Evolutionary conservation across 2,888 invertebrate species (phyloP), one percentile per base, ranked within the genome.

Genomic region (Chalcis sispes): DNA sequence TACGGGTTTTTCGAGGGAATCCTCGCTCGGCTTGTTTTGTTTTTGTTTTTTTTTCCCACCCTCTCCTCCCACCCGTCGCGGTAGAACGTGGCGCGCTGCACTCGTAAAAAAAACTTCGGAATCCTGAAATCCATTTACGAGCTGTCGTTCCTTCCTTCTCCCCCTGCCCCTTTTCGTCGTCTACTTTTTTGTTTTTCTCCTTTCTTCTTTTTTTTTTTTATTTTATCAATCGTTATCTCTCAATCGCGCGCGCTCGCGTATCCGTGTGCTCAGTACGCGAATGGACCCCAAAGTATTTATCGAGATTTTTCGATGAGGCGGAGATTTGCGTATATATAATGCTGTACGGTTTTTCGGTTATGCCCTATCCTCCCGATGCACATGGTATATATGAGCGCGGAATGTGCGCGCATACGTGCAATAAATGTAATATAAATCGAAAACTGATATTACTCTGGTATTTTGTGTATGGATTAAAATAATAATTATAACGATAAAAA

Each of bases 361-460:
- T 40, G 7, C 2, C 15, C 2, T 54, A 13, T 23, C 20, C n/a
- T n/a, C n/a, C n/a, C n/a, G 2, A 42, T 42, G 15, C 42, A 42
- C 42, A 13, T 36, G 10, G 10, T 50, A 20, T 50, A 50, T 3
- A 2, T 15, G 32, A 1, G 8, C n/a, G n/a, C 13, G 15, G n/a
- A 18, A 18, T 25, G 15, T 1, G 1, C 15, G 13, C 0, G 18
- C 1, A 13, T 18, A 20, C 46, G 42, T 42, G 42, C 62, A 36
- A 54, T 71, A 27, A 70, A 71, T 20, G 62, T 36, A 48, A 42
- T 27, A n/a, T n/a, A 56, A 56, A 72, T 72, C 48, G 72, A 36
- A 64, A 64, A 64, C 64, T 48, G 62, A 71, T 62, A 42, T 62
- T 62, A 54, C 54, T 62, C 29, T 48, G n/a, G 32, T 54, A 18